Conservation (phyloP, 92 coral and sea anemone genomes). For the Parazoanthus darwini region DNA sequence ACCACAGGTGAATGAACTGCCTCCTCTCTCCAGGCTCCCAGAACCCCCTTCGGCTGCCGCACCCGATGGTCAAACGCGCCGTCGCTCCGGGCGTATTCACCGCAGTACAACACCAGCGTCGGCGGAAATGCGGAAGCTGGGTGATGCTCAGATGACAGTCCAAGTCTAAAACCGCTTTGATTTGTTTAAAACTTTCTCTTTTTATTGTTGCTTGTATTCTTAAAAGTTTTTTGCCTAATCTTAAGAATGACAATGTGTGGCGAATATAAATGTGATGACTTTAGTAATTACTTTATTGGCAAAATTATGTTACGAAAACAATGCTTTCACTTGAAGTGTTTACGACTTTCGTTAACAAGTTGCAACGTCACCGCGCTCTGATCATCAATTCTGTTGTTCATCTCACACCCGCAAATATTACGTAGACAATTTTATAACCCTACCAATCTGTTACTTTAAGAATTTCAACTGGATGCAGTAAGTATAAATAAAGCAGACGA, state of each 20-base stretch:
- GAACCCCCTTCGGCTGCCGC: conserved; percentile 21
- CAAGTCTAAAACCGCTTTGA: conserved; percentile 1
- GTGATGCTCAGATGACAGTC: conserved; percentile 8
- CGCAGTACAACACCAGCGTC: conserved; percentile 42
- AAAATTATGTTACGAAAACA: too few species aligned
- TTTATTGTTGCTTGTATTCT: not conserved
- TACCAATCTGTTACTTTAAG: too few species aligned
- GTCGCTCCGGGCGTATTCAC: conserved; percentile 21
- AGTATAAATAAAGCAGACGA: too few species aligned
- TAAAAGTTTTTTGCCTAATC: not conserved
- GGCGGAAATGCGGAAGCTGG: conserved; percentile 19
- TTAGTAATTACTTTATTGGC: not conserved
- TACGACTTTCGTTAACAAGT: not conserved
- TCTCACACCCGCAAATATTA: too few species aligned
- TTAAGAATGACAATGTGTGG: not conserved
- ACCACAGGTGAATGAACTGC: conserved; percentile 25
- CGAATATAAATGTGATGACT: not conserved
- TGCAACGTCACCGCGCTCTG: not conserved
- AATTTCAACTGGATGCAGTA: too few species aligned
- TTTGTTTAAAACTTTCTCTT: not conserved
- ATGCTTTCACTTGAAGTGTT: not conserved
- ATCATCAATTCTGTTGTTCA: too few species aligned
- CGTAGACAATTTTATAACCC: too few species aligned
- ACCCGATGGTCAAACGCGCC: conserved; percentile 11
- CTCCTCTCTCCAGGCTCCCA: conserved; percentile 24